These are phyloP conservation scores for Saturnia pavonia DNA, from an alignment of 2,888 invertebrate species.

Conservation along the genomic window DNA sequence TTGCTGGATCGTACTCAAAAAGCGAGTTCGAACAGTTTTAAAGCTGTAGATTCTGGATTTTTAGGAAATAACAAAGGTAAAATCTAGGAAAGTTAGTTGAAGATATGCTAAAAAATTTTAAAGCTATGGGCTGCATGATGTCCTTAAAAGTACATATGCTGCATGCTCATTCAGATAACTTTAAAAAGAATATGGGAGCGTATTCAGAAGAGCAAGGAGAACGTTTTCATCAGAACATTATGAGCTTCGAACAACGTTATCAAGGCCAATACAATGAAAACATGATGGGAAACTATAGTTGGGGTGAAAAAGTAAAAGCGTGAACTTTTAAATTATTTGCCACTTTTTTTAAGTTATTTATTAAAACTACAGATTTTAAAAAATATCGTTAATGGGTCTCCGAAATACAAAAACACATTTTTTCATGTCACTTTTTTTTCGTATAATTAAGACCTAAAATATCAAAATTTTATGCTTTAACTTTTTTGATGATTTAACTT, in stretches of 20 bases:
- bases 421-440: background rate
- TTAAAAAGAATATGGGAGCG: background rate
- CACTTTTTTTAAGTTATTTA: background rate
- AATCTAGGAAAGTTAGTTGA: background rate
- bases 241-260: background rate
- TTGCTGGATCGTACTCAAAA: conserved; percentile 12
- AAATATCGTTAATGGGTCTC: background rate
- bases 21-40: background rate
- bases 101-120: background rate
- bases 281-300: no score
- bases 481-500: no score
- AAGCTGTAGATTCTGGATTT: background rate
- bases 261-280: no score
- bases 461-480: no score
- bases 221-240: background rate
- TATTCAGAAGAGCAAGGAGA: background rate
- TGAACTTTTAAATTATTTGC: background rate
- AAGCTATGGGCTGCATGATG: background rate
- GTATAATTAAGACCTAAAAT: no score
- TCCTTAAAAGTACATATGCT: background rate
- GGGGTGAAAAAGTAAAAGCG: no score
- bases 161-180: background rate
- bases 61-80: background rate
- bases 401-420: background rate
- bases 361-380: background rate